Base-by-base conservation (phyloP, 2,888 invertebrate species). In the Odontomyia ornata region DNA sequence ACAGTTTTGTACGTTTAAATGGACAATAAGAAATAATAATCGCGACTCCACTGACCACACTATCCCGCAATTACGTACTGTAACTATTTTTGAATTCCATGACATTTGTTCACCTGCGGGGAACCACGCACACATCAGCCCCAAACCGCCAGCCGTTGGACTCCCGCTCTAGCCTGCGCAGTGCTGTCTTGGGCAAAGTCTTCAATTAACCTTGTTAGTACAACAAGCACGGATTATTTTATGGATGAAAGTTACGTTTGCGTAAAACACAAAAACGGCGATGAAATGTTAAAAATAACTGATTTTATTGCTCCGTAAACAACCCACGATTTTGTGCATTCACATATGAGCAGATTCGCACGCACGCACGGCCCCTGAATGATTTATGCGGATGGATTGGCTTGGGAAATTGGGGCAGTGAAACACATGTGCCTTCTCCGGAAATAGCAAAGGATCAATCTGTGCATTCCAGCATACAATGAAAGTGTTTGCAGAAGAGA, bases 11-110 rank as follows among this genome's bases (percentile, higher is more conserved):
- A 9, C 52, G 52, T 52, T 13, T n/a, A 52, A n/a, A 52, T 52
- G 52, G 52, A 15, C 52, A 52, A 52, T 52, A 52, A 52, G 52
- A 52, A 52, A 52, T 52, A 25, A 60, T 9, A n/a, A 60, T 60
- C 57, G 5, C n/a, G 25, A 36, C 36, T 9, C 36, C 18, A 60
- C 67, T 43, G 67, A 67, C 43, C 23, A 71, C 23, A 67, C 47
- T 52, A 52, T 21, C 27, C 52, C 56, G 18, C 60, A 57, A 73
- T 73, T 73, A 73, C 73, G 60, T 73, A 73, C 73, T 73, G 36
- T 57, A 73, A 73, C 73, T 73, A 73, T 73, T 73, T 73, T 73
- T 60, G 73, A 73, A 36, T 36, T 60, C 36, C 73, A 60, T 57
- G 73, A 73, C 73, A 73, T 57, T 73, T 36, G 23, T 25, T 36